These are phyloP conservation scores for Anthoscopus minutus DNA, from an alignment of 2,113 vertebrate species.

Conservation along the genomic window DNA sequence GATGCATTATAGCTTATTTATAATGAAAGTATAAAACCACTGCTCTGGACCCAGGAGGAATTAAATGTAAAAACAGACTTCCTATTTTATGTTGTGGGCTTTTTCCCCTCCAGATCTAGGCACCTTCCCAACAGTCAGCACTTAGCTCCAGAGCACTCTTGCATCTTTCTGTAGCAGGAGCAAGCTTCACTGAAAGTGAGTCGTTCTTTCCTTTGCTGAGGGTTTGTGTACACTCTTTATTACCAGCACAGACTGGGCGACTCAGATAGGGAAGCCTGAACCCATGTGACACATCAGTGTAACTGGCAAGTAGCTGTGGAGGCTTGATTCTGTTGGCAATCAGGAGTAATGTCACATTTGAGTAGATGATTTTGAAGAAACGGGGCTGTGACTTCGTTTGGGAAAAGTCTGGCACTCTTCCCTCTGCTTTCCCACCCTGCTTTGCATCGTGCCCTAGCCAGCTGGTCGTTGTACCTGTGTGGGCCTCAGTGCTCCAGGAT, in stretches of 20 bases:
- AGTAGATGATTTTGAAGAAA: neutral
- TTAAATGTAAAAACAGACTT: conserved; percentile 24
- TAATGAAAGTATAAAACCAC: neutral
- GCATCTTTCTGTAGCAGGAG: neutral
- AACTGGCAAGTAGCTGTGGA: neutral
- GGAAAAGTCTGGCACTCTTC: neutral
- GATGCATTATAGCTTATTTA: neutral
- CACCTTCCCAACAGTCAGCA: neutral
- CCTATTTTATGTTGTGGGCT: neutral
- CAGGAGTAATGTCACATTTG: neutral
- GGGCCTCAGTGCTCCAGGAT: neutral
- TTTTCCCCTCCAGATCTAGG: neutral
- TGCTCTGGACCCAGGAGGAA: neutral
- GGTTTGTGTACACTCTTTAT: neutral
- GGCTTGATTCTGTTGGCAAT: neutral
- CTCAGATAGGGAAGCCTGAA: neutral
- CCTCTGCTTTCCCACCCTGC: neutral
- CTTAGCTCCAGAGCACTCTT: neutral
- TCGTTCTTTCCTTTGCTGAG: neutral
- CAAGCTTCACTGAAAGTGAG: neutral
- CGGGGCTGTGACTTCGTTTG: neutral
- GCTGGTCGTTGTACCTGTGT: conserved; percentile 30
- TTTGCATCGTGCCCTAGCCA: conserved; percentile 7
- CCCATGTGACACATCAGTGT: neutral
- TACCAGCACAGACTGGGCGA: neutral